These are phyloP conservation scores for Carpatolechia fugitivella DNA, from an alignment of 2,888 invertebrate genomes.

Conservation along the genomic window DNA sequence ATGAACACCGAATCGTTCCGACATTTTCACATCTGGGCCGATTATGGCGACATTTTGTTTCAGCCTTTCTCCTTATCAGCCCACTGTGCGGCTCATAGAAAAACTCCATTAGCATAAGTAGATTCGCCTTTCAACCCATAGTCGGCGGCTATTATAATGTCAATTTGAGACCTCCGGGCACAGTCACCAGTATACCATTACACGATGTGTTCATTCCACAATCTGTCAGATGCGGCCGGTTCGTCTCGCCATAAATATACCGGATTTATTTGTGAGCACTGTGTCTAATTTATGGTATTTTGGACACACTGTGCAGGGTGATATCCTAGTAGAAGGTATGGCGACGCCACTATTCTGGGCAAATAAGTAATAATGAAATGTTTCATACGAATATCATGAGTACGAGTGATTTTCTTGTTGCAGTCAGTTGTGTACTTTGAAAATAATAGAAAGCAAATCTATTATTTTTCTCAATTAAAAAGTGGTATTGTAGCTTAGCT, in stretches of 20 bases:
- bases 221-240: conserved; percentile 57
- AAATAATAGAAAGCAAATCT: too few relatives aligned
- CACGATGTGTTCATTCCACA: conserved; percentile 72
- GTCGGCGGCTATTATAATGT: conserved; percentile 62
- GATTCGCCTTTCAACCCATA: conserved; percentile 23
- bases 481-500: too few relatives aligned
- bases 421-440: too few relatives aligned
- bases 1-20: too few relatives aligned
- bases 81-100: conserved; percentile 17
- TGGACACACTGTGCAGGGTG: conserved; percentile 53
- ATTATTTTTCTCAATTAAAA: too few relatives aligned
- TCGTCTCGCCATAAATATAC: conserved; percentile 60
- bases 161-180: conserved; percentile 60
- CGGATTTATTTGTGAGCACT: conserved; percentile 58
- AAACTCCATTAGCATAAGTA: conserved; percentile 22
- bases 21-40: too few relatives aligned
- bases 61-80: neutral
- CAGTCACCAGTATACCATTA: conserved; percentile 57
- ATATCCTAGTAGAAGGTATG: conserved; percentile 35
- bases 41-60: neutral
- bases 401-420: too few relatives aligned
- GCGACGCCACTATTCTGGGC: neutral
- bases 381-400: too few relatives aligned
- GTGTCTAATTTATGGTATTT: conserved; percentile 69
- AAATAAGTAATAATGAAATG: neutral